A percentile compares a stretch with the other conserved stretches of the same genome.
phyloP scores from a whole-genome alignment of 2,888 invertebrate genomes.

The Eretmocerus hayati region DNA sequence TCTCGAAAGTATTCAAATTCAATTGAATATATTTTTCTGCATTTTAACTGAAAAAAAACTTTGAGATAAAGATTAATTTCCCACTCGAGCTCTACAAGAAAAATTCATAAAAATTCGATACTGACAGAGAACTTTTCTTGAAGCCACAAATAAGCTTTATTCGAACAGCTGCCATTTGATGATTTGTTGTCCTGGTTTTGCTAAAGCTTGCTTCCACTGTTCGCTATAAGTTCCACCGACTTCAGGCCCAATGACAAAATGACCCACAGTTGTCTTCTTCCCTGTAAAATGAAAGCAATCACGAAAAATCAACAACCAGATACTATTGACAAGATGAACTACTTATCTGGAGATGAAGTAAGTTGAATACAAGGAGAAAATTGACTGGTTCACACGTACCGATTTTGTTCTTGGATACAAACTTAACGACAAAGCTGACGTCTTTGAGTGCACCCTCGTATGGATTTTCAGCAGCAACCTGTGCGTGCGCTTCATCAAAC shows the following conservation, averaged over 20 bases:
- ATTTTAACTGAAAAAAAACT: too few relatives aligned
- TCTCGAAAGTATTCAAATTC: too few relatives aligned
- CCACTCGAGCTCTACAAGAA: too few relatives aligned
- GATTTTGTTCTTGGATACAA: conserved; percentile 61
- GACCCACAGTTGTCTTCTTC: conserved; percentile 62
- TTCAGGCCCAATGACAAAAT: conserved; percentile 59
- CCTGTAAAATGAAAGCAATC: conserved; percentile 37
- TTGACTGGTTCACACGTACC: conserved; percentile 42
- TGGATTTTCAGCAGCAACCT: conserved; percentile 55
- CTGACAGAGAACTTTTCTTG: neutral
- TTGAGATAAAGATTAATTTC: too few relatives aligned
- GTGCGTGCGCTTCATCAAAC: conserved; percentile 62
- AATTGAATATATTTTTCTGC: too few relatives aligned
- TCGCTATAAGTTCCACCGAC: conserved; percentile 50
- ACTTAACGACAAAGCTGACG: conserved; percentile 59
- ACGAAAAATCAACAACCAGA: too few relatives aligned
- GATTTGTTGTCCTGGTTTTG: conserved; percentile 41
- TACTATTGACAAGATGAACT: too few relatives aligned
- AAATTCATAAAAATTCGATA: neutral
- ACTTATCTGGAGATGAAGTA: too few relatives aligned
- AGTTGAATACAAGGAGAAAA: too few relatives aligned
- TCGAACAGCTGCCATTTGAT: conserved; percentile 43
- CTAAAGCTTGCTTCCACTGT: conserved; percentile 56
- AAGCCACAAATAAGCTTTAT: conserved; percentile 22
- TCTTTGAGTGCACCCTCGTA: conserved; percentile 58